Conservation (phyloP, 2,113 vertebrate species). For the Crotalus horridus region DNA sequence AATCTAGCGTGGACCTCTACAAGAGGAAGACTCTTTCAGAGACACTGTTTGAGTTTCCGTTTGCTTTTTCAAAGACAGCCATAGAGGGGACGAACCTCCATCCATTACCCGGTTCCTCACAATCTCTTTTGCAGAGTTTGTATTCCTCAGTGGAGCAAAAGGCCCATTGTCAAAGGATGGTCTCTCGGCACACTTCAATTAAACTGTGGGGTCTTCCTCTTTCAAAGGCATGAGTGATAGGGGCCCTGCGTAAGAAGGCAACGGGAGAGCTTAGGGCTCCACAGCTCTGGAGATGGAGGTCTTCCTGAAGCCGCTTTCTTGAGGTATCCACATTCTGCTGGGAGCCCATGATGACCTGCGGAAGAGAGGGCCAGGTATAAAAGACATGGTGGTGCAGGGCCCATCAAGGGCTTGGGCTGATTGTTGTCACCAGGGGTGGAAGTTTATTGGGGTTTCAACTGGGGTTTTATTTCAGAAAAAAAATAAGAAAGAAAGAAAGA, state of each 20-base stretch:
- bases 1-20: neutral
- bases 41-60: neutral
- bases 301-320: slow-evolving; percentile 72
- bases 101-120: neutral
- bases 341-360: slow-evolving; percentile 79
- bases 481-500: too few relatives aligned
- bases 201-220: slow-evolving; percentile 69
- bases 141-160: neutral
- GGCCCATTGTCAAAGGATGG: slow-evolving; percentile 72
- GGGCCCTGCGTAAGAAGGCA: slow-evolving; percentile 63
- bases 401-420: neutral
- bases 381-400: fast-evolving
- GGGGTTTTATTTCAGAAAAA: neutral
- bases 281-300: slow-evolving; percentile 89
- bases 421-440: neutral
- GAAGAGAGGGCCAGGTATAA: neutral
- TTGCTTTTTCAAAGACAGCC: slow-evolving; percentile 2
- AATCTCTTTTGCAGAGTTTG: slow-evolving; percentile 12
- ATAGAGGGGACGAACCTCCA: neutral
- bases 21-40: neutral
- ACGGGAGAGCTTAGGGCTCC: slow-evolving; percentile 82
- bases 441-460: neutral
- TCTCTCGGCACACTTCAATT: slow-evolving; percentile 73
- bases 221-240: slow-evolving; percentile 22
- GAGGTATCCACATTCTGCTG: slow-evolving; percentile 65